Evolutionary conservation across 2,888 invertebrate genomes (phyloP).

Genomic region (Notodonta ziczac): DNA sequence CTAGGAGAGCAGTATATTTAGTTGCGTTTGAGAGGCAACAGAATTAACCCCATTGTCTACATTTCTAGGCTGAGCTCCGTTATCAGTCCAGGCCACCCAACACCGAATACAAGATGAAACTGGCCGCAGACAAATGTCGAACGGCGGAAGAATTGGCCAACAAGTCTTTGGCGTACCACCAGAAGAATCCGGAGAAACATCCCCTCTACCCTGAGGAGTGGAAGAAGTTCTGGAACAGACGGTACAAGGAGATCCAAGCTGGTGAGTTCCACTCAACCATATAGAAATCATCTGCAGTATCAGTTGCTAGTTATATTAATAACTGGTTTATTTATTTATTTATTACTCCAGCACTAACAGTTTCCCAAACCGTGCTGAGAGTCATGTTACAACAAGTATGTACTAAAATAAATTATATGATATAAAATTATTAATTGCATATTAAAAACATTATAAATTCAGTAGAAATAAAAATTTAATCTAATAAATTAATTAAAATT

Average conservation of each 20-base stretch:
- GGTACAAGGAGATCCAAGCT: conserved; percentile 91
- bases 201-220: conserved; percentile 95
- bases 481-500: no score
- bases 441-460: no score
- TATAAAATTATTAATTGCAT: no score
- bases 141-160: conserved; percentile 85
- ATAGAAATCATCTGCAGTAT: neutral
- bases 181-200: conserved; percentile 94
- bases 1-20: no score
- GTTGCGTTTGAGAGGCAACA: no score
- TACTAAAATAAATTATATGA: no score
- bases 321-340: no score
- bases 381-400: no score
- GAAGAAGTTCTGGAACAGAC: conserved; percentile 95
- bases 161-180: conserved; percentile 88
- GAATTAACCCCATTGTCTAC: neutral
- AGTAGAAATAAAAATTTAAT: no score
- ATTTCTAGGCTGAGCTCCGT: neutral
- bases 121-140: conserved; percentile 75
- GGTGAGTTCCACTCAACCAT: conserved; percentile 49
- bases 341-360: no score
- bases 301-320: no score
- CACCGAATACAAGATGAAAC: conserved; percentile 79
- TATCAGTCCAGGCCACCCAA: conserved; percentile 47
- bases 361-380: no score